phyloP scores from a whole-genome alignment of 1,140 invertebrate species.

The Mizuhopecten yessoensis region DNA sequence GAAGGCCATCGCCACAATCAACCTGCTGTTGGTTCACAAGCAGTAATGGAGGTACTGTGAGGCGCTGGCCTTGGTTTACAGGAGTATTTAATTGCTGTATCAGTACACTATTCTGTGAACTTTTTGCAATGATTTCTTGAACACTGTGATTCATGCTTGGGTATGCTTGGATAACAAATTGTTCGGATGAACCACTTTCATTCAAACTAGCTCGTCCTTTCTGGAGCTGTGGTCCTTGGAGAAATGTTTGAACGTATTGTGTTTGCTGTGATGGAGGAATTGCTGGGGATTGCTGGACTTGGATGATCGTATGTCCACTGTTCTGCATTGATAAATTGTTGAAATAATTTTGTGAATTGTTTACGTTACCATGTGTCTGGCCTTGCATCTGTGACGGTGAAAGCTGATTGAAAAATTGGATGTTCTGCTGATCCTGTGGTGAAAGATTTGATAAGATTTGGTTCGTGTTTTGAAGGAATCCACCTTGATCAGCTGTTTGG shows the following conservation, averaged over 20 bases:
- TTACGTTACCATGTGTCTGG: background rate
- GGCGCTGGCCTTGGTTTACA: background rate
- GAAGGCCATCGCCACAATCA: conserved; percentile 17
- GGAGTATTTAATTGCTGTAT: background rate
- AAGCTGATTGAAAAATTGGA: background rate
- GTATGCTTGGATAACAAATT: background rate
- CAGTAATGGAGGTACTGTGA: background rate
- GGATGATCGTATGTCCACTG: conserved; percentile 2
- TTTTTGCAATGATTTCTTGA: background rate
- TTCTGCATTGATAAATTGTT: background rate
- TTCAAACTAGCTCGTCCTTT: background rate
- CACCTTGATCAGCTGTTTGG: background rate
- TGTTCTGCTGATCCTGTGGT: background rate
- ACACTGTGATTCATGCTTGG: background rate
- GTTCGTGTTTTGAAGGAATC: background rate
- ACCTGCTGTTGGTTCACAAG: conserved; percentile 11
- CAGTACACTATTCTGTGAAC: conserved; percentile 6
- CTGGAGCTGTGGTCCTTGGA: background rate
- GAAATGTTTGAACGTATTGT: background rate
- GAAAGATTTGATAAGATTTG: background rate
- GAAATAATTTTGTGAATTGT: background rate
- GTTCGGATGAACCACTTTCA: background rate
- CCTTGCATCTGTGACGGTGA: background rate
- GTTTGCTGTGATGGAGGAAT: background rate
- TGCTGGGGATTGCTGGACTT: background rate